Conservation (phyloP, 1,140 invertebrate species). For the Macrosteles quadrilineatus region DNA sequence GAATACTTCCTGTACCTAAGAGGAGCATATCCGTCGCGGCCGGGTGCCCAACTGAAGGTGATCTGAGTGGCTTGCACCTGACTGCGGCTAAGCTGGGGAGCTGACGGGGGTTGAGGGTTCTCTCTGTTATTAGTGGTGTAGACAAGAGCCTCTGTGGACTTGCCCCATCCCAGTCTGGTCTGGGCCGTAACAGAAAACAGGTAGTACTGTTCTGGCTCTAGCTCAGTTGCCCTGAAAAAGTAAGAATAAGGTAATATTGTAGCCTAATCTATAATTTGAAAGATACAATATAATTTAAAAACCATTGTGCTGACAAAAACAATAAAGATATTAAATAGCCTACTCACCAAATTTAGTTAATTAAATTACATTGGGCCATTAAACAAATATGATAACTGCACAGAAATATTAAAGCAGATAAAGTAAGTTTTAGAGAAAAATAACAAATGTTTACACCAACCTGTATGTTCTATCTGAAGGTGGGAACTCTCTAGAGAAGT, state of each 20-base stretch:
- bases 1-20: no score
- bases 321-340: no score
- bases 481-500: constrained; percentile 79
- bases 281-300: constrained; percentile 22
- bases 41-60: constrained; percentile 93
- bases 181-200: constrained; percentile 89
- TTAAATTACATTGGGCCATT: no score
- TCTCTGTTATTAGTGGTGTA: constrained; percentile 91
- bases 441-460: no score
- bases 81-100: constrained; percentile 73
- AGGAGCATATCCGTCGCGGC: constrained; percentile 89
- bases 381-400: no score
- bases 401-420: no score
- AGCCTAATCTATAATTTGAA: constrained; percentile 36
- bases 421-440: no score
- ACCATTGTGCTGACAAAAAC: no score
- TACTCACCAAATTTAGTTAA: no score
- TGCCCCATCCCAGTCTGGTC: constrained; percentile 90
- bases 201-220: constrained; percentile 85
- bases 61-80: constrained; percentile 89
- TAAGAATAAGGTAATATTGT: no score
- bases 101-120: constrained; percentile 79
- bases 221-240: constrained; percentile 67
- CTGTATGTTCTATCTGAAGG: constrained; percentile 83
- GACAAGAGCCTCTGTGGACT: constrained; percentile 80